Base-by-base conservation (phyloP, 2,888 invertebrate species). In the Anodontia alba region DNA sequence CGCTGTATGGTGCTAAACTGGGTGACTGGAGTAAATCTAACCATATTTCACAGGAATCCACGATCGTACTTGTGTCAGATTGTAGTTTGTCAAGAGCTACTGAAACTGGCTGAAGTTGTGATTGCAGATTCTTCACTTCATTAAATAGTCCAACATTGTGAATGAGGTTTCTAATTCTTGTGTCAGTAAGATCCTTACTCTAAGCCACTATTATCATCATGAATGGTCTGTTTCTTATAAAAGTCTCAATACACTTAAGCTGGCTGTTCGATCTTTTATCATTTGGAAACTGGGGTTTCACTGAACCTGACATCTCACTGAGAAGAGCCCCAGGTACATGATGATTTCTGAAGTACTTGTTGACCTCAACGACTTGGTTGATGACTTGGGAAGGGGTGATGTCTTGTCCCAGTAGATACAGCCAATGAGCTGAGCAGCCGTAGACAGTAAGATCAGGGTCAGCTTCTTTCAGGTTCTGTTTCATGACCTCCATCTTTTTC, bases 331-430 rank as follows among this genome's bases (percentile, higher is more conserved):
- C 67, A 31, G 67, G 67, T 1, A 67, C 51, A 73, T 82, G 82
- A 42, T 82, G 82, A 68, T 79, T 82, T 29, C 78, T 43, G 38
- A 81, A 81, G 72, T 81, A 81, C 42, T 82, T 82, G 66, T 78
- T 79, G 0, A 79, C 57, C 49, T 79, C 76, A 5, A 72, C 69
- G 38, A 82, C 62, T 29, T 82, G 82, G n/a, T 46, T 73, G 38
- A 79, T 78, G 1, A 76, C 73, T 51, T 78, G 68, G 7, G 75
- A 17, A 33, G 82, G 78, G n/a, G 82, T 78, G 49, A 76, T 38
- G 23, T 76, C 78, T 68, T 76, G 78, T 1, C 78, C 82, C n/a
- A 76, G 70, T 3, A 78, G 70, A 26, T 82, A 76, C n/a, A 78
- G 33, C 78, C 68, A 82, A 36, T 80, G 79, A 36, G 79, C 62